phyloP scores from a whole-genome alignment of 2,113 vertebrate species.

The Nothoprocta perdicaria region DNA sequence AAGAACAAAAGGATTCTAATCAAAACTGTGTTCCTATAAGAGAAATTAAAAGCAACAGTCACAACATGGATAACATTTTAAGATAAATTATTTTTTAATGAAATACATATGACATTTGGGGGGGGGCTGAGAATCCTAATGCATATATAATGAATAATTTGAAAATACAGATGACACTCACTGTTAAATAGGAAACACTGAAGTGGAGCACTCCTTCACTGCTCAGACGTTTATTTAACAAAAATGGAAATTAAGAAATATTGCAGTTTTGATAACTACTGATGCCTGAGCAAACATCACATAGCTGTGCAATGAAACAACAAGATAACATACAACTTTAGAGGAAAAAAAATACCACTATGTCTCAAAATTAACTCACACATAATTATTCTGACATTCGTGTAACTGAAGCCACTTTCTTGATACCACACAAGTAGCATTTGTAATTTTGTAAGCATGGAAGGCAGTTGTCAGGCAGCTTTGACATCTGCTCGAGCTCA shows the following conservation, averaged over 20 bases:
- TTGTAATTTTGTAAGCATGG: background rate
- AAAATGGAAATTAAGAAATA: background rate
- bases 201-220: background rate
- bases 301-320: background rate
- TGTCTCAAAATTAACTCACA: background rate
- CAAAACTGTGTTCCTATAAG: background rate
- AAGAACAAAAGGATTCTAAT: background rate
- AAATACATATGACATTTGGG: background rate
- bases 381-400: background rate
- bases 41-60: background rate
- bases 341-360: background rate
- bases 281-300: background rate
- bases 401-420: background rate
- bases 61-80: background rate
- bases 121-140: rapidly evolving
- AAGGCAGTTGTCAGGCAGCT: background rate
- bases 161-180: background rate
- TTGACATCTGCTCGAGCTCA: background rate
- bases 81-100: background rate
- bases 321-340: background rate
- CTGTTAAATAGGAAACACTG: background rate
- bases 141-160: background rate
- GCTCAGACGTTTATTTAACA: background rate
- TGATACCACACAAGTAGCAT: background rate
- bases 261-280: rapidly evolving